phyloP scores from a whole-genome alignment of 2,888 invertebrate genomes.

The Leucozona laternaria region DNA sequence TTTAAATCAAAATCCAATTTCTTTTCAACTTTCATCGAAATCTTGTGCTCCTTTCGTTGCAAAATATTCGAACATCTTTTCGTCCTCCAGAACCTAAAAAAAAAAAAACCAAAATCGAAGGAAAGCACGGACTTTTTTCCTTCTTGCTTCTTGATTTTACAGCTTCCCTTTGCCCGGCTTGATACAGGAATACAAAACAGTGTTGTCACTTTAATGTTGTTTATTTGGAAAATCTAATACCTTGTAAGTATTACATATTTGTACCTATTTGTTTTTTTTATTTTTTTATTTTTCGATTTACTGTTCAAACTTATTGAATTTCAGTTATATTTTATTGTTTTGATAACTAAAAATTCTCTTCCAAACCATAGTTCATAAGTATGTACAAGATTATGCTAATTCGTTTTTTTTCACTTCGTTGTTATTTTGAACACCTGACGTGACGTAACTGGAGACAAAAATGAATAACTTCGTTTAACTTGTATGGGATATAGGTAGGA shows the following conservation, averaged over 20 bases:
- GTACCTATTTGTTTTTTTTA: neutral
- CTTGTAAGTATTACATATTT: slow-evolving; percentile 42
- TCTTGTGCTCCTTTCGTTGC: neutral
- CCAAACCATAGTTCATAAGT: no score
- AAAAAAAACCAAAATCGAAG: slow-evolving; percentile 20
- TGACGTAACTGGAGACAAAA: no score
- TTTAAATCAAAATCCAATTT: neutral
- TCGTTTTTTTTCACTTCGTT: no score
- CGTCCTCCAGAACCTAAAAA: slow-evolving; percentile 17
- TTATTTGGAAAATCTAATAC: slow-evolving; percentile 32
- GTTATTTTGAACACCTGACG: no score
- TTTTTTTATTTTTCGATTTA: no score
- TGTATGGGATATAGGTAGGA: no score
- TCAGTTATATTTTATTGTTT: no score
- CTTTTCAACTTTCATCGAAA: neutral
- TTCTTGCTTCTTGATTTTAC: slow-evolving; percentile 22
- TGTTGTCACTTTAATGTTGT: slow-evolving; percentile 53
- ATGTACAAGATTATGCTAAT: no score
- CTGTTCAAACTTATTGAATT: no score
- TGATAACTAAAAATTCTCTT: no score
- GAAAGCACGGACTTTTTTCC: slow-evolving; percentile 39
- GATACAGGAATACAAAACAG: slow-evolving; percentile 36
- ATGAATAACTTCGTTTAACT: no score
- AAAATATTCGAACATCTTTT: neutral
- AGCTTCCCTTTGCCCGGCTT: slow-evolving; percentile 49